Evolutionary conservation across 2,113 vertebrate species (phyloP).

Genomic region (Empidonax traillii): DNA sequence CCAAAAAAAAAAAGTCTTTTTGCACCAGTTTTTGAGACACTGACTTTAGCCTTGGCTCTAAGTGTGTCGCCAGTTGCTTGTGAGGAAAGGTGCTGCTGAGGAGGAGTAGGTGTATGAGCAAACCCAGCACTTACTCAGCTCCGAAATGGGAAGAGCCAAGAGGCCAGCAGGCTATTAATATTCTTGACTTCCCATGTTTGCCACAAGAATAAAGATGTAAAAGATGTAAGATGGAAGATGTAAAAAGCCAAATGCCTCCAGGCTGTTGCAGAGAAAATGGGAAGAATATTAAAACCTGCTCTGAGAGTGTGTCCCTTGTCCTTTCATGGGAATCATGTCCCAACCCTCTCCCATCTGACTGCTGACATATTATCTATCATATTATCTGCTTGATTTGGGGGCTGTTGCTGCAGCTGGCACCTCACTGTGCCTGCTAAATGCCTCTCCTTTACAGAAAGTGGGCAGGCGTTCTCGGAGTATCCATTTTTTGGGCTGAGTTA

Average conservation of each 20-base stretch:
- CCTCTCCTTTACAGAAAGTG: background rate
- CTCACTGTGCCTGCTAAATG: background rate
- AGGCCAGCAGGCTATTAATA: background rate
- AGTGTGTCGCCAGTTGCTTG: background rate
- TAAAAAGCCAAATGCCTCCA: background rate
- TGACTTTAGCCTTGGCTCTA: background rate
- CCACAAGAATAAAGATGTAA: background rate
- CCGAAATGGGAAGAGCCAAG: background rate
- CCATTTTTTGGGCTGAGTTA: background rate
- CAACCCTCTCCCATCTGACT: background rate
- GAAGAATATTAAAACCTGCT: background rate
- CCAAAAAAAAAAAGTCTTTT: background rate
- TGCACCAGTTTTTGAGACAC: background rate
- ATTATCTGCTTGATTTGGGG: background rate
- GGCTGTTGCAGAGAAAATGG: conserved; percentile 14
- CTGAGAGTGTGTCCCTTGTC: background rate
- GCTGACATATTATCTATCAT: background rate
- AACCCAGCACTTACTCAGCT: background rate
- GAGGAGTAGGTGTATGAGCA: background rate
- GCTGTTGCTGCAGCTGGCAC: background rate
- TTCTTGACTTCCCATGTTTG: conserved; percentile 23
- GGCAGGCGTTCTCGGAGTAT: background rate
- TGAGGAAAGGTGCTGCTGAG: background rate
- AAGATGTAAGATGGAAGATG: background rate
- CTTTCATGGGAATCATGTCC: background rate